Percentiles rank a stretch among this genome's conserved stretches.
Conservation (phyloP, 2,888 invertebrate genomes). For the Drosophila eohydei region DNA sequence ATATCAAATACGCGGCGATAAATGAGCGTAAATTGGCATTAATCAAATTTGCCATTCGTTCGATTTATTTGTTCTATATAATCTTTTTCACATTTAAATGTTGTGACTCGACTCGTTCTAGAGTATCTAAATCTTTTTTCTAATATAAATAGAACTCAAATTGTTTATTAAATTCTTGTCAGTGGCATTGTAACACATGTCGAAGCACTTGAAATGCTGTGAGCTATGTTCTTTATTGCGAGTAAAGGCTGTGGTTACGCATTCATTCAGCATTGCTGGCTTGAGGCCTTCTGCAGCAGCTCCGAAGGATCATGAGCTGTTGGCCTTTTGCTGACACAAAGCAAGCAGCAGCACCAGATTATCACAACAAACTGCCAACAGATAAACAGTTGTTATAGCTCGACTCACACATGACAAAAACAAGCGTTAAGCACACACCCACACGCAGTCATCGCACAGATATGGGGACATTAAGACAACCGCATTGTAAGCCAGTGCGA, state of each 20-base stretch:
- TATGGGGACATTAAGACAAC: conserved; percentile 24
- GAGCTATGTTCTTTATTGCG: conserved; percentile 26
- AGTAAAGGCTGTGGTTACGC: conserved; percentile 25
- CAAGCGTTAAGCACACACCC: conserved; percentile 37
- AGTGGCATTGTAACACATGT: conserved; percentile 23
- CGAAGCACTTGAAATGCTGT: conserved; percentile 19
- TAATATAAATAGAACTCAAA: not conserved
- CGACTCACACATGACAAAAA: conserved; percentile 44
- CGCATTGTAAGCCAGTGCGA: conserved; percentile 46
- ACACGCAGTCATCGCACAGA: conserved; percentile 4
- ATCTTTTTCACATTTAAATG: no score
- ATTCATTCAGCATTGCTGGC: conserved; percentile 22
- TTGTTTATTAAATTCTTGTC: conserved; percentile 23
- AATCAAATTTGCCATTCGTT: no score
- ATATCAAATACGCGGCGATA: not conserved
- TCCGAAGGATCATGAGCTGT: conserved; percentile 34
- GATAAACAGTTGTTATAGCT: conserved; percentile 58
- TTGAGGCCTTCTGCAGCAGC: conserved; percentile 11
- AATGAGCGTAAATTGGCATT: no score
- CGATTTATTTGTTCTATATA: no score
- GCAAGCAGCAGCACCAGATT: conserved; percentile 48
- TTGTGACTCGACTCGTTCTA: not conserved
- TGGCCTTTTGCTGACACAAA: conserved; percentile 30
- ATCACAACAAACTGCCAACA: conserved; percentile 49
- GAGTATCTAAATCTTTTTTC: not conserved